A percentile compares a stretch with the other conserved stretches of the same genome.
These are phyloP conservation scores for Cariama cristata DNA, from an alignment of 2,113 vertebrate species.

Conservation along the genomic window DNA sequence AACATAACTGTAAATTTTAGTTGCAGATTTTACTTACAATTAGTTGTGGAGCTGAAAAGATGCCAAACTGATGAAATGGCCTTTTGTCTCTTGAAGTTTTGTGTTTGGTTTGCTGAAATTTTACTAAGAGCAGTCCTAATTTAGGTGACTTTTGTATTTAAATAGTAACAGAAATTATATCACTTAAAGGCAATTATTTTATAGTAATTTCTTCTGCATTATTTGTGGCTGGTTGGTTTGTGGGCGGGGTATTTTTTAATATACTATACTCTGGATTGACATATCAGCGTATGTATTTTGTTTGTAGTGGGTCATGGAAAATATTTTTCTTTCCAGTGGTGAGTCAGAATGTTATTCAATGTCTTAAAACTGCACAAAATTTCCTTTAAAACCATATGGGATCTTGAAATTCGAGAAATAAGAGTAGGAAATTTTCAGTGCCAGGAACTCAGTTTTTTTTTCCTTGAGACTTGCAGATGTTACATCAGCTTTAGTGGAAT, in stretches of 20 bases:
- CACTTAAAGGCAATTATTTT: background rate
- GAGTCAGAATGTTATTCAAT: background rate
- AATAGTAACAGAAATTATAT: background rate
- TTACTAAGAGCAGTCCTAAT: background rate
- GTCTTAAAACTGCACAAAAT: background rate
- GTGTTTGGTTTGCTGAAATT: background rate
- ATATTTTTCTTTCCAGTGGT: background rate
- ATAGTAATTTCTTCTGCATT: background rate
- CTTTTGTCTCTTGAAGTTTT: background rate
- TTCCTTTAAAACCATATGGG: background rate
- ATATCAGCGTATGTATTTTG: background rate
- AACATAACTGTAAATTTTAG: background rate
- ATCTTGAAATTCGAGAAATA: background rate
- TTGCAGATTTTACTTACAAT: background rate
- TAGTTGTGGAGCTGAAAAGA: background rate
- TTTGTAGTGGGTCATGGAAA: background rate
- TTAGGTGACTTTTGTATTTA: background rate
- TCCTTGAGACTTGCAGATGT: background rate
- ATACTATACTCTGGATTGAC: background rate
- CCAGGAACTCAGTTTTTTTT: background rate
- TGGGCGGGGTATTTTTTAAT: background rate
- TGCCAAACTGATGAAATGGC: background rate
- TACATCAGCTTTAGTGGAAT: background rate
- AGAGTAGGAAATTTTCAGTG: background rate
- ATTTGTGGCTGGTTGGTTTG: background rate